A percentile compares a stretch with the other conserved stretches of the same genome.
These are phyloP conservation scores for Rattus norvegicus DNA, from an alignment of 2,113 vertebrate species.

Conservation along the genomic window DNA sequence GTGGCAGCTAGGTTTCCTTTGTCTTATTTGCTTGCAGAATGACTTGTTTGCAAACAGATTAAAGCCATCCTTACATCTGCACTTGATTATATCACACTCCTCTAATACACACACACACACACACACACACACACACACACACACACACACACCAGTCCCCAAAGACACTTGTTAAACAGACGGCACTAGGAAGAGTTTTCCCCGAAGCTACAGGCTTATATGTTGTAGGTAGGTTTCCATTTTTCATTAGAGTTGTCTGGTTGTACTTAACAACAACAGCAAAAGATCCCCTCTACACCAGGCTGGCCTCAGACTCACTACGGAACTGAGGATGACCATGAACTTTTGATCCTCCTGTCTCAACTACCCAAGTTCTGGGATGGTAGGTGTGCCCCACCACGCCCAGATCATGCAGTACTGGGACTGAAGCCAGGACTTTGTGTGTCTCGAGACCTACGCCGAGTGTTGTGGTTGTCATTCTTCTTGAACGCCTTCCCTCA, in stretches of 20 bases:
- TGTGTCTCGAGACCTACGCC: not conserved
- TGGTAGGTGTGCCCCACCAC: not conserved
- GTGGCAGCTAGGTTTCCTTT: constrained; percentile 4
- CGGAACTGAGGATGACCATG: not conserved
- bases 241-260: not conserved
- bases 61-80: constrained; percentile 57
- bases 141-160: not conserved
- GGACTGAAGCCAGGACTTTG: not conserved
- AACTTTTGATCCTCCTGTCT: not conserved
- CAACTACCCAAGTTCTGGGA: not conserved
- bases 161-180: not conserved
- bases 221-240: not conserved
- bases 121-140: too few species aligned
- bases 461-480: not conserved
- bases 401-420: not conserved
- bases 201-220: not conserved
- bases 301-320: not conserved
- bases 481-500: not conserved
- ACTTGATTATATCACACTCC: not conserved
- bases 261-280: not conserved
- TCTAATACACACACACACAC: too few species aligned
- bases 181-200: not conserved
- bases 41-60: constrained; percentile 42
- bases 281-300: not conserved
- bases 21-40: not conserved